A percentile compares a stretch with the other conserved stretches of the same genome.
phyloP scores from a whole-genome alignment of 2,888 invertebrate species.

The Hydropsyche betteni region DNA sequence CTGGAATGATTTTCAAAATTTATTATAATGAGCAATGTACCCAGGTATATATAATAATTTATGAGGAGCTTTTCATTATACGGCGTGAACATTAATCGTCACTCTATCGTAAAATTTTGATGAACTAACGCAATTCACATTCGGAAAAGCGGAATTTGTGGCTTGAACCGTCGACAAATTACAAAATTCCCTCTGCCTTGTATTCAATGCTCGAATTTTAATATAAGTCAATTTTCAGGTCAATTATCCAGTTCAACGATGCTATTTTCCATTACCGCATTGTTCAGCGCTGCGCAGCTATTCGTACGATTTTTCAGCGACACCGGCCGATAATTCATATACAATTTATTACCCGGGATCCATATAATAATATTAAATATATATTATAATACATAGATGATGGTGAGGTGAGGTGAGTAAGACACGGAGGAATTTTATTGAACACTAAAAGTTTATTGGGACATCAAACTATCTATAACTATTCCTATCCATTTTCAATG shows the following conservation, averaged over 20 bases:
- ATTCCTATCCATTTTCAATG: slow-evolving; percentile 29
- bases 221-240: slow-evolving; percentile 17
- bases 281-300: slow-evolving; percentile 6
- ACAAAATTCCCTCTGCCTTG: too few relatives aligned
- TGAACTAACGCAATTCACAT: too few relatives aligned
- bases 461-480: slow-evolving; percentile 29
- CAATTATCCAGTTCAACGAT: slow-evolving; percentile 32
- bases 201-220: slow-evolving; percentile 1
- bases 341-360: slow-evolving; percentile 7
- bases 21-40: too few relatives aligned
- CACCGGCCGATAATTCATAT: slow-evolving; percentile 11
- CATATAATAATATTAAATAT: neutral
- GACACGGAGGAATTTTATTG: slow-evolving; percentile 15
- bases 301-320: slow-evolving; percentile 27
- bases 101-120: too few relatives aligned
- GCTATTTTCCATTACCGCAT: slow-evolving; percentile 28
- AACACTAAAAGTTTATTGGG: slow-evolving; percentile 24
- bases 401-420: neutral
- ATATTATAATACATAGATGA: too few relatives aligned
- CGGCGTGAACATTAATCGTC: too few relatives aligned
- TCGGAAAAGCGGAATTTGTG: too few relatives aligned
- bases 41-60: too few relatives aligned
- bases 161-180: too few relatives aligned
- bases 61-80: too few relatives aligned
- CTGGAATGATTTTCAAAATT: too few relatives aligned